Percentiles rank a stretch among this genome's conserved stretches.
Conservation (phyloP, 1,140 invertebrate genomes). For the Trinorchestia longiramus region DNA sequence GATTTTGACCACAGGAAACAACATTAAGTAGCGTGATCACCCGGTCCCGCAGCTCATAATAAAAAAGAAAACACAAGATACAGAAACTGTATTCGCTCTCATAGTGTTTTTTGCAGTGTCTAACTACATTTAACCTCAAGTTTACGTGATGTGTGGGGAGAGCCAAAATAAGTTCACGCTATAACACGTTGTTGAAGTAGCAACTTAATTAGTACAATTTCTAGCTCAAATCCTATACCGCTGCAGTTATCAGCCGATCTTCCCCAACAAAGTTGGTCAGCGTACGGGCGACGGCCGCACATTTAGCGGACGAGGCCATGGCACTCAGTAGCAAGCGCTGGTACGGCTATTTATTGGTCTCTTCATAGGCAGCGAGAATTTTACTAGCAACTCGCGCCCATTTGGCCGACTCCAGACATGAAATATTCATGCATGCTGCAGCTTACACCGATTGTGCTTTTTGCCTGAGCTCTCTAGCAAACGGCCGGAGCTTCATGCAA, state of each 20-base stretch:
- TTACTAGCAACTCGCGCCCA: not conserved
- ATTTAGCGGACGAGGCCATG: not conserved
- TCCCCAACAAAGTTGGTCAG: not conserved
- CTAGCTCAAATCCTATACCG: not conserved
- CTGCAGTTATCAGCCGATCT: not conserved
- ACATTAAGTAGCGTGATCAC: too few species aligned
- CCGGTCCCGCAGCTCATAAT: too few species aligned
- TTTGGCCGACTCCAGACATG: conserved; percentile 34
- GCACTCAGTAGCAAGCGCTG: not conserved
- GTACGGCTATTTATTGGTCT: conserved; percentile 37
- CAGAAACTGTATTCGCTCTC: too few species aligned
- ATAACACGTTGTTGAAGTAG: not conserved
- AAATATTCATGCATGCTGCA: conserved; percentile 22
- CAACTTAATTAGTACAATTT: not conserved
- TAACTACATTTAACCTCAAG: too few species aligned
- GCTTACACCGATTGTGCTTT: conserved; percentile 53
- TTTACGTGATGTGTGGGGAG: too few species aligned
- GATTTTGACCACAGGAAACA: too few species aligned
- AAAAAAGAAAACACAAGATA: too few species aligned
- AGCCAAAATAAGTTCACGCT: too few species aligned
- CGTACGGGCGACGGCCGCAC: not conserved
- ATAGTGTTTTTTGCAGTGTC: too few species aligned
- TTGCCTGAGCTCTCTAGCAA: conserved; percentile 30
- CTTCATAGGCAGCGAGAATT: conserved; percentile 32
- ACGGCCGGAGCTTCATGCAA: conserved; percentile 40